These are phyloP conservation scores for Rhopalosiphum nymphaeae DNA, from an alignment of 2,888 invertebrate species.

Conservation along the genomic window DNA sequence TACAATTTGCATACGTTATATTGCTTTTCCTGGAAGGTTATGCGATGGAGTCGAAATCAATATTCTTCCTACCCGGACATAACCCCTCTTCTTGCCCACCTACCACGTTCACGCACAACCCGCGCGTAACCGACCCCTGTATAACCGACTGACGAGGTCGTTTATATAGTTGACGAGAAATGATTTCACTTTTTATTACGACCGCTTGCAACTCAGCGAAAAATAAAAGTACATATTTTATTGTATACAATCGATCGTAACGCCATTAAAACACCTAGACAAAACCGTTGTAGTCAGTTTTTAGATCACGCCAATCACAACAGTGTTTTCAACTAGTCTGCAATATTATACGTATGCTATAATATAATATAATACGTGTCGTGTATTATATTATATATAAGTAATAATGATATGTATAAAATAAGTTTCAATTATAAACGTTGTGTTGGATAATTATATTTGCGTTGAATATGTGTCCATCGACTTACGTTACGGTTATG, in stretches of 20 bases:
- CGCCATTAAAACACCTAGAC: neutral
- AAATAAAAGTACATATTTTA: neutral
- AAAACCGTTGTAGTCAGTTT: neutral
- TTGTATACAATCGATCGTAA: neutral
- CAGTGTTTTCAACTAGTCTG: neutral
- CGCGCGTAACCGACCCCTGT: neutral
- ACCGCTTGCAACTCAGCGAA: neutral
- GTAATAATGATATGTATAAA: neutral
- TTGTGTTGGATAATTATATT: neutral
- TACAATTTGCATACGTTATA: neutral
- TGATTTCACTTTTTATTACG: slow-evolving; percentile 7
- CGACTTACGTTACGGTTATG: neutral
- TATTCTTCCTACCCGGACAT: neutral
- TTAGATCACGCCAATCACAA: neutral
- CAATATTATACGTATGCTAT: neutral
- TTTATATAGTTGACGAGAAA: neutral
- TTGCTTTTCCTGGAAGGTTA: neutral
- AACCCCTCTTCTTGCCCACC: neutral
- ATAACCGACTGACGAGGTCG: neutral
- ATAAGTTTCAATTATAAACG: neutral
- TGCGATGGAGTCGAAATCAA: slow-evolving; percentile 39
- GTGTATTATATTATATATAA: no score
- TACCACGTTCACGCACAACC: neutral
- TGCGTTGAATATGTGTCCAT: neutral
- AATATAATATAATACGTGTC: neutral